Evolutionary conservation across 2,888 invertebrate species (phyloP), one percentile per base, ranked within the genome.

Genomic region (Cephus spinipes): DNA sequence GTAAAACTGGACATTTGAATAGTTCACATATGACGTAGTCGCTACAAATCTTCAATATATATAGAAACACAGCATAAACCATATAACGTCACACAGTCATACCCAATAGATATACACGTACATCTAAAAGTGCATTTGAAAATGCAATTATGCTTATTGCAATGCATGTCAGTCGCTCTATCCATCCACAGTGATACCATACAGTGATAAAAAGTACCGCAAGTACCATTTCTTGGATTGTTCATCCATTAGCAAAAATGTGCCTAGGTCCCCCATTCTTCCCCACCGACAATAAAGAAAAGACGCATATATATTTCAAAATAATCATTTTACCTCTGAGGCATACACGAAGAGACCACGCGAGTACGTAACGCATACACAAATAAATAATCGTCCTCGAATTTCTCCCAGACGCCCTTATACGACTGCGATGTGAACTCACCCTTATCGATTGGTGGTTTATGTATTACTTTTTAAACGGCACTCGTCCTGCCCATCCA

Each of bases 81-180:
- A 31, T 73, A 15, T 31, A 30, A 55, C 73, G 33, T 33, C n/a
- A 76, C 32, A 76, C 75, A 35, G 30, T 69, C 11, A 1, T 31
- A 11, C 31, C 31, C 2, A 31, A 33, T 31, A 12, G 32, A 12
- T 3, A 33, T 1, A 6, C 15, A 15, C 11, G 3, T 69, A 11
- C 1, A 30, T 30, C 32, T 12, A 23, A n/a, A 71, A 12, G n/a
- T 71, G 23, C n/a, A 74, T 81, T 83, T 77, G 81, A 81, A 82
- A 76, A 82, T 83, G 83, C 84, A 84, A 83, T 85, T 86, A 86
- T 86, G 86, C 82, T 83, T 83, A 6, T 40, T 36, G 4, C 12
- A 85, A 88, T 87, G 83, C 83, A 86, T 87, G 87, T 85, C 83
- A 81, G 81, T 80, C 80, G 82, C 82, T 86, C 85, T 82, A 86